Conservation (phyloP, 2,888 invertebrate genomes). For the Caenorhabditis sp. region DNA sequence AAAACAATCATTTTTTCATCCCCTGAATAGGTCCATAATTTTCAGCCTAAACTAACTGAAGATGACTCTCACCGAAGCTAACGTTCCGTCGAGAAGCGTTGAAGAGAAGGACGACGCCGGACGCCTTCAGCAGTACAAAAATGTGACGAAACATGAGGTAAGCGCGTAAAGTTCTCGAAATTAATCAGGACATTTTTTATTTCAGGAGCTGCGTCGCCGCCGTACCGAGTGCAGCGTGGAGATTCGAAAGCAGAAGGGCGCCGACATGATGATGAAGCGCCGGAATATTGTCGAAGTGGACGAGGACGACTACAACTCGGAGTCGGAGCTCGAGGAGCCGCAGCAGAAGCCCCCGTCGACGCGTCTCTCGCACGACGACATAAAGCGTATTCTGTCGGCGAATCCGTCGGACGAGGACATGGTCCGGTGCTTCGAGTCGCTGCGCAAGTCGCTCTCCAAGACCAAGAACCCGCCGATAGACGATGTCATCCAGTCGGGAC, state of each 20-base stretch:
- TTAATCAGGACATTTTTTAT: neutral
- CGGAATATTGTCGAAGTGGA: conserved; percentile 67
- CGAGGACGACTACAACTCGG: conserved; percentile 41
- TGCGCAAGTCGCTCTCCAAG: conserved; percentile 88
- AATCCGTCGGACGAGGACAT: conserved; percentile 69
- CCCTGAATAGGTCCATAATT: no score
- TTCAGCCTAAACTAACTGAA: conserved; percentile 25
- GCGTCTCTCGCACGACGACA: conserved; percentile 59
- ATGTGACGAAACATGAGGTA: conserved; percentile 74
- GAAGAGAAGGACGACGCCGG: conserved; percentile 55
- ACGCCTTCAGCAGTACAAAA: conserved; percentile 75
- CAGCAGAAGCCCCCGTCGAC: conserved; percentile 16
- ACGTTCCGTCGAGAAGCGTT: conserved; percentile 7
- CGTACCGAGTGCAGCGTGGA: conserved; percentile 92
- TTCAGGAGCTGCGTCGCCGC: conserved; percentile 85
- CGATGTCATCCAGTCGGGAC: conserved; percentile 87
- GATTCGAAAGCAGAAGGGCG: conserved; percentile 91
- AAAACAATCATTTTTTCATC: no score
- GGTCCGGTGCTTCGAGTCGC: conserved; percentile 69
- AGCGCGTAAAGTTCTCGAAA: neutral
- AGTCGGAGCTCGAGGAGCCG: conserved; percentile 31
- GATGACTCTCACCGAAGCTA: conserved; percentile 54
- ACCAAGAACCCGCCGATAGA: conserved; percentile 93
- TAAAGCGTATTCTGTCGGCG: conserved; percentile 64
- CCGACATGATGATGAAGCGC: conserved; percentile 90